Evolutionary conservation across 2,888 invertebrate species (phyloP).

Genomic region (Laspeyria flexula): DNA sequence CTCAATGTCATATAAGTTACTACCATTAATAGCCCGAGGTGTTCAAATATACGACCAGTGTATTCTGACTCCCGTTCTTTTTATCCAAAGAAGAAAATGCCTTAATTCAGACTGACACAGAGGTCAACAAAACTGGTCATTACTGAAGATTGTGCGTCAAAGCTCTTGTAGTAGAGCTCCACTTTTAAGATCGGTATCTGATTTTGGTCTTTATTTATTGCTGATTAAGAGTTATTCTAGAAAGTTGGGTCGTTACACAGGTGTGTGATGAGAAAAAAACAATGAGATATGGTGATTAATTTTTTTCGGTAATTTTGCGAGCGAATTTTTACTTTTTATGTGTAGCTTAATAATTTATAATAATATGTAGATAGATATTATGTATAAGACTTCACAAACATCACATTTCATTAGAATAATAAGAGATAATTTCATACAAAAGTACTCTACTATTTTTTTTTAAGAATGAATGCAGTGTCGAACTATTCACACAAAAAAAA

Average conservation of each 20-base stretch:
- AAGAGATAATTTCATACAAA: no score
- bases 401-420: no score
- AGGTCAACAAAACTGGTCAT: constrained; percentile 56
- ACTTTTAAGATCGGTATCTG: constrained; percentile 35
- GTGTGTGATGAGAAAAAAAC: constrained; percentile 41
- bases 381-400: no score
- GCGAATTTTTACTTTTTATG: constrained; percentile 32
- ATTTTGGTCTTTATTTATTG: constrained; percentile 28
- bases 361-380: constrained; percentile 1
- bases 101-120: constrained; percentile 28
- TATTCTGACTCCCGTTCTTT: constrained; percentile 36
- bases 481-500: no score
- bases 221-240: constrained; percentile 14
- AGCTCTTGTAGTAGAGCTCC: constrained; percentile 34
- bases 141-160: constrained; percentile 55
- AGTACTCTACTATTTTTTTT: no score
- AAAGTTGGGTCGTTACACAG: constrained; percentile 22
- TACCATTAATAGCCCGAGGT: constrained; percentile 48
- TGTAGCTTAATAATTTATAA: constrained; percentile 23
- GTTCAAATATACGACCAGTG: constrained; percentile 42
- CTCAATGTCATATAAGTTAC: constrained; percentile 43
- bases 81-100: constrained; percentile 23
- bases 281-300: constrained; percentile 47
- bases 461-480: no score
- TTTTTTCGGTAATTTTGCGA: constrained; percentile 36